A percentile compares a stretch with the other conserved stretches of the same genome.
These are phyloP conservation scores for Globicephala melas DNA, from an alignment of 2,113 vertebrate species.

Conservation along the genomic window DNA sequence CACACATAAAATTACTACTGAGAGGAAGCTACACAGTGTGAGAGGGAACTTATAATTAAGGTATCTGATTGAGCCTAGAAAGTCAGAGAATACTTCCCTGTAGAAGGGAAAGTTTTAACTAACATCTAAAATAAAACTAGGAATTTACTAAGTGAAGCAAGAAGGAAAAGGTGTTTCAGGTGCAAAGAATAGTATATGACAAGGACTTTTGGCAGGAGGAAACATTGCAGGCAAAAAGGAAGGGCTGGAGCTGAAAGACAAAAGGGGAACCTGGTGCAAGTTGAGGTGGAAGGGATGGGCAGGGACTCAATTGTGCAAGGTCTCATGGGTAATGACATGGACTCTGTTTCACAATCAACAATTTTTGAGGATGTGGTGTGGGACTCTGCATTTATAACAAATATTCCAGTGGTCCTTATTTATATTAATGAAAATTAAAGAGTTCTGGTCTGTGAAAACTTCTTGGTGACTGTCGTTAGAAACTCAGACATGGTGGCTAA, in stretches of 20 bases:
- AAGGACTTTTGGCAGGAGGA: not conserved
- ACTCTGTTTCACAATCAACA: not conserved
- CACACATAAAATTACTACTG: not conserved
- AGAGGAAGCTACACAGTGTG: not conserved
- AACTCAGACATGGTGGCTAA: not conserved
- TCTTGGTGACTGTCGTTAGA: not conserved
- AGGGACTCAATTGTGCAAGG: no score
- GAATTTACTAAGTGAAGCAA: not conserved
- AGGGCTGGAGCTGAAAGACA: not conserved
- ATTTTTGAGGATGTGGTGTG: not conserved
- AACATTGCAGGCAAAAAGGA: not conserved
- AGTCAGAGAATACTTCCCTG: not conserved
- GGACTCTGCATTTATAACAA: not conserved
- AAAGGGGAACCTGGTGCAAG: not conserved
- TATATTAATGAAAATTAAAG: not conserved
- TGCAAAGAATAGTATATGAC: not conserved
- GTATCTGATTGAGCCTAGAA: not conserved
- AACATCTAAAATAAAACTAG: not conserved
- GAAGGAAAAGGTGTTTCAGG: not conserved
- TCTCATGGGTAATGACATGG: no score
- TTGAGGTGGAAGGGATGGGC: not conserved
- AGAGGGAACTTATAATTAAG: not conserved
- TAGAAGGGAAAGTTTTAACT: not conserved
- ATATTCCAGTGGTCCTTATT: not conserved
- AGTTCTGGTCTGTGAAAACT: not conserved